Evolutionary conservation across 2,888 invertebrate genomes (phyloP).

Genomic region (Leucophora obtusa): DNA sequence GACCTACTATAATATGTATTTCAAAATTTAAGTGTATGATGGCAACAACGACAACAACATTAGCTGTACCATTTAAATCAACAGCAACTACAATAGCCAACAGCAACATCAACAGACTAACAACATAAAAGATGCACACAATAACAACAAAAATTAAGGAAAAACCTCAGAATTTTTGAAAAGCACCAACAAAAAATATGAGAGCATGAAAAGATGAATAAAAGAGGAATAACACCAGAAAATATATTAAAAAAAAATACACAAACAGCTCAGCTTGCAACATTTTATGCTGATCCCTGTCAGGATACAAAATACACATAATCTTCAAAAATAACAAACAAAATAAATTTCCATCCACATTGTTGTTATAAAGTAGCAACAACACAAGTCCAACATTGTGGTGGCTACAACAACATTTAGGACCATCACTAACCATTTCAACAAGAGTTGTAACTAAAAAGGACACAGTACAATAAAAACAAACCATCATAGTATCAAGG

Average conservation of each 20-base stretch:
- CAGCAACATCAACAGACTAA: constrained; percentile 47
- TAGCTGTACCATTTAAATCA: constrained; percentile 55
- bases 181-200: constrained; percentile 60
- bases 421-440: constrained; percentile 36
- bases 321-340: constrained; percentile 78
- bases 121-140: constrained; percentile 46
- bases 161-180: constrained; percentile 65
- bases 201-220: constrained; percentile 56
- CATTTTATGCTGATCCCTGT: constrained; percentile 78
- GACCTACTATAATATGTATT: no score
- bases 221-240: constrained; percentile 54
- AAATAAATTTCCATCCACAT: constrained; percentile 69
- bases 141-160: constrained; percentile 39
- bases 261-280: constrained; percentile 76
- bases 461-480: constrained; percentile 61
- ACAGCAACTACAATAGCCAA: constrained; percentile 55
- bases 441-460: constrained; percentile 38
- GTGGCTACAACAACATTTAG: constrained; percentile 23
- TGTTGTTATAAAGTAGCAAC: constrained; percentile 32
- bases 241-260: constrained; percentile 27
- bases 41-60: constrained; percentile 42
- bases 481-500: constrained; percentile 55
- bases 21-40: neutral
- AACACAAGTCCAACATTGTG: constrained; percentile 42
- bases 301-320: constrained; percentile 78